Percentiles rank a stretch among this genome's conserved stretches.
These are phyloP conservation scores for Pollenia labialis DNA, from an alignment of 2,888 invertebrate genomes.

Conservation along the genomic window DNA sequence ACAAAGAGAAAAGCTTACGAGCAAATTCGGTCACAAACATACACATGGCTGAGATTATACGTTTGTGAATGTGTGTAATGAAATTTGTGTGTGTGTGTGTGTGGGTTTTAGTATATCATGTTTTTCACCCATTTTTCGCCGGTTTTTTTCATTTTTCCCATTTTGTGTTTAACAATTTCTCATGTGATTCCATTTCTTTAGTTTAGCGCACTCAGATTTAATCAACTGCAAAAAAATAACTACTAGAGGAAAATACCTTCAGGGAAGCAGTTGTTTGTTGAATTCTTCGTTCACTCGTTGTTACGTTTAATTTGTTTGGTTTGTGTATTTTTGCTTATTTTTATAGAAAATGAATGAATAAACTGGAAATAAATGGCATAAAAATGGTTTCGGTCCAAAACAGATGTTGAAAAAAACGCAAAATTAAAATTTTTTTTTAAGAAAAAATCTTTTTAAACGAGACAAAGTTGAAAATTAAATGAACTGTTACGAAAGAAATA, in stretches of 20 bases:
- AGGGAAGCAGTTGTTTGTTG: conserved; percentile 44
- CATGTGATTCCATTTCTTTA: conserved; percentile 68
- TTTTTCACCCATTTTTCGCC: neutral
- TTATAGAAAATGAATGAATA: conserved; percentile 24
- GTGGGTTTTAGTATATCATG: neutral
- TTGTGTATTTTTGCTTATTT: conserved; percentile 6
- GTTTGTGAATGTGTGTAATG: conserved; percentile 11
- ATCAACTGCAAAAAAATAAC: conserved; percentile 72
- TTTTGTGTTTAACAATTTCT: conserved; percentile 59
- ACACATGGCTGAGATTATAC: neutral
- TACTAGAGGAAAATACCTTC: conserved; percentile 57
- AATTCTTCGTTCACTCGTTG: conserved; percentile 7
- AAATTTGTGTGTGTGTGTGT: neutral
- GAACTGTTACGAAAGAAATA: neutral
- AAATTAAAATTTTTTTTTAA: neutral
- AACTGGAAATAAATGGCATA: conserved; percentile 53
- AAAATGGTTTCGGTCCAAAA: conserved; percentile 48
- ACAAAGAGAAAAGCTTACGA: neutral
- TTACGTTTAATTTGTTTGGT: neutral
- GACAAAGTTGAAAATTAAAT: conserved; percentile 17
- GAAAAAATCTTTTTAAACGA: neutral
- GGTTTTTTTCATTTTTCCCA: conserved; percentile 14
- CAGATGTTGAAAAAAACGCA: conserved; percentile 47
- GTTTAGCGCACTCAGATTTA: conserved; percentile 66
- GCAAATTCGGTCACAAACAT: neutral